phyloP scores from a whole-genome alignment of 2,797 vertebrate genomes.

The Sebastiscus tertius region DNA sequence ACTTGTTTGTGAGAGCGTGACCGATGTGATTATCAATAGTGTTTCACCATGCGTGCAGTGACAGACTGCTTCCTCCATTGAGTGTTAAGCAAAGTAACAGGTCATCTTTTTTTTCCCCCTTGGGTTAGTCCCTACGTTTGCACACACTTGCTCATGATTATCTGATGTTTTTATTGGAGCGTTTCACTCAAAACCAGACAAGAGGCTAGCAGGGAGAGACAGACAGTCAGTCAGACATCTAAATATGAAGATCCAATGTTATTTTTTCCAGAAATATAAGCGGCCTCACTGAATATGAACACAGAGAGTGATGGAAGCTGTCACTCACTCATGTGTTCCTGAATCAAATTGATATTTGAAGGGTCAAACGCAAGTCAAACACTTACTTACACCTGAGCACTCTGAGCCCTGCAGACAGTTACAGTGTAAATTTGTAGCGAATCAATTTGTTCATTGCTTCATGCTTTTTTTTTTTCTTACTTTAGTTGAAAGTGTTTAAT shows the following conservation, averaged over 20 bases:
- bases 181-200: slow-evolving; percentile 19
- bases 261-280: slow-evolving; percentile 23
- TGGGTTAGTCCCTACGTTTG: background rate
- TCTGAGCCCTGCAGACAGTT: slow-evolving; percentile 17
- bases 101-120: background rate
- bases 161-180: background rate
- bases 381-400: slow-evolving; percentile 6
- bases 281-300: slow-evolving; percentile 3
- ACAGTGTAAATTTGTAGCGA: slow-evolving; percentile 8
- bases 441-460: slow-evolving; percentile 42
- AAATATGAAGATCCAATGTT: slow-evolving; percentile 28
- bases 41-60: slow-evolving; percentile 4
- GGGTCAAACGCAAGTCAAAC: slow-evolving; percentile 42
- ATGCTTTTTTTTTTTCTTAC: slow-evolving; percentile 30
- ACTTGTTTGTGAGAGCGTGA: slow-evolving; percentile 41
- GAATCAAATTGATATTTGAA: slow-evolving; percentile 45
- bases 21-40: slow-evolving; percentile 31
- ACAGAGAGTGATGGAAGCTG: slow-evolving; percentile 25
- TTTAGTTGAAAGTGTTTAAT: slow-evolving; percentile 18
- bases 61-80: background rate
- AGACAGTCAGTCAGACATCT: slow-evolving; percentile 11
- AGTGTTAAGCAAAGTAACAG: background rate
- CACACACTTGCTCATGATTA: background rate
- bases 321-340: slow-evolving; percentile 39
- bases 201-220: background rate